Percentiles rank a stretch among this genome's conserved stretches.
Evolutionary conservation across 2,888 invertebrate species (phyloP).

Genomic region (Merodon equestris): DNA sequence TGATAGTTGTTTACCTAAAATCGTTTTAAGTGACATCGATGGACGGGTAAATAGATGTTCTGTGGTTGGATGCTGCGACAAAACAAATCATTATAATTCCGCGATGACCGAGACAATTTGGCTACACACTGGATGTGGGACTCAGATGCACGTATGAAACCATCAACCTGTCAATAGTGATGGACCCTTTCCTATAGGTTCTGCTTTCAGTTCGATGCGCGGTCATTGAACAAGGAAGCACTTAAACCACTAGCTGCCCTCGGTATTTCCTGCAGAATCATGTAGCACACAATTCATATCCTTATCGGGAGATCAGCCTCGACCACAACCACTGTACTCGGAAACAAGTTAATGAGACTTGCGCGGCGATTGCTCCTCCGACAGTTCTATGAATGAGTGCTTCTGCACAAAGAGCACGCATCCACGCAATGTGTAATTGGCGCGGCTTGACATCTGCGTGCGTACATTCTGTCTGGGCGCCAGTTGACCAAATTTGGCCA

Average conservation of each 20-base stretch:
- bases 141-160: too few species aligned
- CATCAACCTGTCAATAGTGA: too few species aligned
- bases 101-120: not conserved
- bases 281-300: slow-evolving; percentile 46
- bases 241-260: slow-evolving; percentile 9
- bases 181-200: not conserved
- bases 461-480: slow-evolving; percentile 64
- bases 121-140: not conserved
- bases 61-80: slow-evolving; percentile 16
- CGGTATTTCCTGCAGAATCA: slow-evolving; percentile 54
- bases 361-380: slow-evolving; percentile 37
- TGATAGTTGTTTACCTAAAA: slow-evolving; percentile 53
- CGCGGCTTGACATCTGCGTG: slow-evolving; percentile 55
- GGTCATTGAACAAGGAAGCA: slow-evolving; percentile 29
- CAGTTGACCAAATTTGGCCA: slow-evolving; percentile 65
- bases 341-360: slow-evolving; percentile 40
- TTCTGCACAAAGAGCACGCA: not conserved
- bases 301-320: slow-evolving; percentile 53
- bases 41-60: slow-evolving; percentile 34
- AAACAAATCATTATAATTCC: slow-evolving; percentile 35
- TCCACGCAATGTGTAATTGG: slow-evolving; percentile 61
- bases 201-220: slow-evolving; percentile 7
- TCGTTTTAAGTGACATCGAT: slow-evolving; percentile 37
- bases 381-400: slow-evolving; percentile 63
- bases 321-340: slow-evolving; percentile 11